These are phyloP conservation scores for Cecropterus lyciades DNA, from an alignment of 1,140 invertebrate species.

Conservation along the genomic window DNA sequence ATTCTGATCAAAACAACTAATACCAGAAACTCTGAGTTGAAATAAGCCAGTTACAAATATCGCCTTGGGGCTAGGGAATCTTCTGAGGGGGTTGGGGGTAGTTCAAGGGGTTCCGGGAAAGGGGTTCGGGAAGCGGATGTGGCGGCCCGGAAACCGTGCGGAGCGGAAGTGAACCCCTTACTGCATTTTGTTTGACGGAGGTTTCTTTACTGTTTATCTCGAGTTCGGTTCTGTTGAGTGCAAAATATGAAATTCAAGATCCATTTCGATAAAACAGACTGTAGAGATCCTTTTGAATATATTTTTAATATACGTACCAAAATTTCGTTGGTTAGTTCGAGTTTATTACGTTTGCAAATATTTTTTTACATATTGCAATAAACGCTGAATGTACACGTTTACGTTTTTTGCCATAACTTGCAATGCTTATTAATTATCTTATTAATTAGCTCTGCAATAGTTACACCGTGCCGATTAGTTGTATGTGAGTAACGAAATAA, in stretches of 20 bases:
- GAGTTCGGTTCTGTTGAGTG: constrained; percentile 9
- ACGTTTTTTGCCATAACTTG: too few relatives aligned
- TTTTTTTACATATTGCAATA: too few relatives aligned
- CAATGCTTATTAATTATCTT: too few relatives aligned
- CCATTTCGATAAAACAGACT: not conserved
- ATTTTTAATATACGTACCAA: too few relatives aligned
- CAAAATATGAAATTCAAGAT: not conserved
- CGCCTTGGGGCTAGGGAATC: constrained; percentile 10
- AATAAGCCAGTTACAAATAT: not conserved
- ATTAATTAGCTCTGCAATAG: too few relatives aligned
- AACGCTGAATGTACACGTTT: too few relatives aligned
- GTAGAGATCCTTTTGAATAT: too few relatives aligned
- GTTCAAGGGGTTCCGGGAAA: not conserved
- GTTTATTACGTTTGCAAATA: too few relatives aligned
- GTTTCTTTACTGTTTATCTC: constrained; percentile 26
- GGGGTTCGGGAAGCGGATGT: constrained; percentile 45
- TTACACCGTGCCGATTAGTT: too few relatives aligned
- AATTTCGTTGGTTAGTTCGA: too few relatives aligned
- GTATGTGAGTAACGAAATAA: too few relatives aligned
- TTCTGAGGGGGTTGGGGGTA: constrained; percentile 14
- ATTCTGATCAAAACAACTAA: too few relatives aligned
- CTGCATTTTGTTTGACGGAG: constrained; percentile 63
- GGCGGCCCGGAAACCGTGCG: constrained; percentile 61
- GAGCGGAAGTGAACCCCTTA: constrained; percentile 65
- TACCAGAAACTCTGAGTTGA: not conserved